Conservation (phyloP, 2,797 vertebrate genomes). For the Rhynchotus rufescens region DNA sequence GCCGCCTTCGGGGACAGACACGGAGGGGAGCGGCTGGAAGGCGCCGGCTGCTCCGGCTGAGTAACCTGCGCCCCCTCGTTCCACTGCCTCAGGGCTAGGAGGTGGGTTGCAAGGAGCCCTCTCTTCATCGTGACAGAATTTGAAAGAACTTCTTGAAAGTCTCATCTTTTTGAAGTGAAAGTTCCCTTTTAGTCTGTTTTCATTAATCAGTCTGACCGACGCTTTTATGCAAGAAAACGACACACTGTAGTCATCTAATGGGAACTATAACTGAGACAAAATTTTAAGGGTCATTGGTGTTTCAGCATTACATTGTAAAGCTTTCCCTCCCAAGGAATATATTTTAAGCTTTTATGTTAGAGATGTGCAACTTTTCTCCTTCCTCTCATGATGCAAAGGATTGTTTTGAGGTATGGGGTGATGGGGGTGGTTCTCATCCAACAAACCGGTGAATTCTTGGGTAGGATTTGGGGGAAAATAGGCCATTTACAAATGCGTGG, state of each 20-base stretch:
- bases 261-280: neutral
- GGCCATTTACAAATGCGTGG: neutral
- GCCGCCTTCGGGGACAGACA: neutral
- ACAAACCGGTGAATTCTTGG: neutral
- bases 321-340: neutral
- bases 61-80: neutral
- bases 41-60: accelerated
- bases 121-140: neutral
- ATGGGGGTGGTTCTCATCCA: neutral
- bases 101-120: neutral
- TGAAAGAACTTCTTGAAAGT: neutral
- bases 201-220: slow-evolving; percentile 23
- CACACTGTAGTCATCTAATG: neutral
- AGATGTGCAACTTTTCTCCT: neutral
- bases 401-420: neutral
- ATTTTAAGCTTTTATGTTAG: neutral
- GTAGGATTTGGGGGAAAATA: neutral
- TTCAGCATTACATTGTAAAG: neutral
- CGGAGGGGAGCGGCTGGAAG: neutral
- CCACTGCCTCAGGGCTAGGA: neutral
- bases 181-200: slow-evolving; percentile 9
- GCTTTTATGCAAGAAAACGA: neutral
- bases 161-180: neutral
- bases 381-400: neutral
- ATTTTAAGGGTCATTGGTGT: neutral